Percentiles rank a stretch among this genome's conserved stretches.
These are phyloP conservation scores for Toxotes lorentzi DNA, from an alignment of 2,797 vertebrate species.

Conservation along the genomic window DNA sequence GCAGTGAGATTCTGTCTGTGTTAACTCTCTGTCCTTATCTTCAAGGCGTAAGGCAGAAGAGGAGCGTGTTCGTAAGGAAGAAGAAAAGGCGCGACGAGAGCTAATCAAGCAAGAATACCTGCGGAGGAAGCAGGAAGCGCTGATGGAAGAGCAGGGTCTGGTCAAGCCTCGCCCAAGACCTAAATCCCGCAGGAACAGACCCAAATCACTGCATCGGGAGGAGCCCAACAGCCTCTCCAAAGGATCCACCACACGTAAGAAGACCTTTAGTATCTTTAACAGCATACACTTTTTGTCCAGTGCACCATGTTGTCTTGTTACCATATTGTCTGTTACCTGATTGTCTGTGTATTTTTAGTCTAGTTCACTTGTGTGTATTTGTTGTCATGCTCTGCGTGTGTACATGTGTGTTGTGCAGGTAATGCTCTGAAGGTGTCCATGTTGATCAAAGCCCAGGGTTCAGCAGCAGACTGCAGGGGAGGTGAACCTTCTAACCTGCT, in stretches of 20 bases:
- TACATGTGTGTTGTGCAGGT: slow-evolving; percentile 74
- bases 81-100: slow-evolving; percentile 95
- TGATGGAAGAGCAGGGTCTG: slow-evolving; percentile 94
- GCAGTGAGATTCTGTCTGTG: not conserved
- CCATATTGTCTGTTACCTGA: not conserved
- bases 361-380: not conserved
- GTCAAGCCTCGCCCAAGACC: slow-evolving; percentile 88
- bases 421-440: slow-evolving; percentile 77
- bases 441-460: slow-evolving; percentile 76
- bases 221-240: slow-evolving; percentile 85
- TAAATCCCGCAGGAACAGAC: slow-evolving; percentile 87
- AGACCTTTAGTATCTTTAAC: accelerated
- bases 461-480: slow-evolving; percentile 76
- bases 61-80: slow-evolving; percentile 95
- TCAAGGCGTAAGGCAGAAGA: slow-evolving; percentile 96
- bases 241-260: slow-evolving; percentile 90
- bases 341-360: slow-evolving; percentile 1
- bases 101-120: slow-evolving; percentile 98
- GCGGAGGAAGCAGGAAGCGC: slow-evolving; percentile 92
- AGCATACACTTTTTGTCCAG: not conserved
- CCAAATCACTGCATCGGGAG: slow-evolving; percentile 92
- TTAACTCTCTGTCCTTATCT: slow-evolving; percentile 12
- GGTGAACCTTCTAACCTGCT: slow-evolving; percentile 77
- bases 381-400: slow-evolving; percentile 44
- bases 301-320: slow-evolving; percentile 5